Evolutionary conservation across 2,797 vertebrate species (phyloP), one percentile per base, ranked within the genome.

Genomic region (Sebastes kiyomatsui): DNA sequence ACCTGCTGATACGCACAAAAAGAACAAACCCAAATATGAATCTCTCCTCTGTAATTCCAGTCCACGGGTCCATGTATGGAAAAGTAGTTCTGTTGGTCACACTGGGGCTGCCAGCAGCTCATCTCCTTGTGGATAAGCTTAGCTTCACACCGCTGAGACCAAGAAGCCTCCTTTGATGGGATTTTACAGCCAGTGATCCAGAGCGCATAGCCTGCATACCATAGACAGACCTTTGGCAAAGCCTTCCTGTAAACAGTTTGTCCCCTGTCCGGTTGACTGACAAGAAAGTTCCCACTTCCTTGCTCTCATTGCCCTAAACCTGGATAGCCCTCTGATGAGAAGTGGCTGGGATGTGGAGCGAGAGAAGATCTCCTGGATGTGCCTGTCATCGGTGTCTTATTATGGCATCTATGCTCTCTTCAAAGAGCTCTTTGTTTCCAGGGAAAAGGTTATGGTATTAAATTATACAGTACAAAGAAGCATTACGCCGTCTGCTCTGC

Each of bases 351-450:
- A 77, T 67, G 69, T 70, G 76, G 72, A 83, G 87, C 25, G 79
- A 87, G 87, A 88, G 93, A 66, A 87, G 87, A 89, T 94, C 91
- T 82, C 82, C 72, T 83, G 93, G 89, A 94, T 87, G 93, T 74
- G 69, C 89, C 89, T 96, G 95, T 97, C 96, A 95, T 91, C 93
- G 61, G 88, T 28, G 85, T 93, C 86, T 94, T 95, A 95, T 97
- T 96, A 96, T 65, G 81, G 64, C 71, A 87, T 93, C 84, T 70
- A 74, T 76, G 68, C 30, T 75, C 79, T 75, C 72, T 91, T 96
- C 95, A 97, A 96, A 96, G 94, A 85, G 77, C 54, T 85, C 94
- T 96, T 97, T 97, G 96, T 97, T 70, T 92, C 78, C 66, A 58
- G 12, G 54, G 64, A 84, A 83, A 93, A 92, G 85, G 90, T 92